Evolutionary conservation across 2,113 vertebrate genomes (phyloP).

Genomic region (Tor tambroides): DNA sequence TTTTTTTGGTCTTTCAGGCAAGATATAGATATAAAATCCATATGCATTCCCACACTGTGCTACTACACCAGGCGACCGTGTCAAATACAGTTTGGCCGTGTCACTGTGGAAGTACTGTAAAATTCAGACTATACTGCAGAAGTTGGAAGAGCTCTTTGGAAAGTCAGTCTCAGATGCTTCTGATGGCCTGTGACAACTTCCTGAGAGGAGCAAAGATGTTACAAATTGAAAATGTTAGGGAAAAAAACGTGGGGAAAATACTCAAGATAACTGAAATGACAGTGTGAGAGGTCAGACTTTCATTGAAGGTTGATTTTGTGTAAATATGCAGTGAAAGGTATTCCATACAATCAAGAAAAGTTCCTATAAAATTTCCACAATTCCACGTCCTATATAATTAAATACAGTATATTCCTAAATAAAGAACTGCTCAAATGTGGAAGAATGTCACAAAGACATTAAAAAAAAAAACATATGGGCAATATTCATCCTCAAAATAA

Average conservation of each 20-base stretch:
- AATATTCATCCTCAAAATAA: not conserved
- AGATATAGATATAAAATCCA: conserved; percentile 29
- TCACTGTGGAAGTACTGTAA: not conserved
- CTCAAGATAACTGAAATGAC: not conserved
- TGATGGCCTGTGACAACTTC: not conserved
- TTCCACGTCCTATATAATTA: not conserved
- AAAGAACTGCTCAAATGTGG: not conserved
- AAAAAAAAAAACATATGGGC: not conserved
- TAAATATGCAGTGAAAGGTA: not conserved
- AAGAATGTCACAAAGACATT: not conserved
- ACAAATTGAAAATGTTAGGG: not conserved
- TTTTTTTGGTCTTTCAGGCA: not conserved
- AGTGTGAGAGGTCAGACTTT: not conserved
- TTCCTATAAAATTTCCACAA: not conserved
- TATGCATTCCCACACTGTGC: conserved; percentile 17
- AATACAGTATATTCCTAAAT: not conserved
- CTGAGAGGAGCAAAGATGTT: not conserved
- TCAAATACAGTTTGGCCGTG: conserved; percentile 23
- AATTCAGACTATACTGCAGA: conserved; percentile 2
- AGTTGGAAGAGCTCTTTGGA: not conserved
- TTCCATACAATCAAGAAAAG: not conserved
- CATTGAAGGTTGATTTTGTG: not conserved
- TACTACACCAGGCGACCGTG: not conserved
- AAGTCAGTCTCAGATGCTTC: not conserved
- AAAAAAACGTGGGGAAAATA: too few relatives aligned